Percentiles rank a stretch among this genome's conserved stretches.
Conservation (phyloP, 2,888 invertebrate genomes). For the Lycaena phlaeas region DNA sequence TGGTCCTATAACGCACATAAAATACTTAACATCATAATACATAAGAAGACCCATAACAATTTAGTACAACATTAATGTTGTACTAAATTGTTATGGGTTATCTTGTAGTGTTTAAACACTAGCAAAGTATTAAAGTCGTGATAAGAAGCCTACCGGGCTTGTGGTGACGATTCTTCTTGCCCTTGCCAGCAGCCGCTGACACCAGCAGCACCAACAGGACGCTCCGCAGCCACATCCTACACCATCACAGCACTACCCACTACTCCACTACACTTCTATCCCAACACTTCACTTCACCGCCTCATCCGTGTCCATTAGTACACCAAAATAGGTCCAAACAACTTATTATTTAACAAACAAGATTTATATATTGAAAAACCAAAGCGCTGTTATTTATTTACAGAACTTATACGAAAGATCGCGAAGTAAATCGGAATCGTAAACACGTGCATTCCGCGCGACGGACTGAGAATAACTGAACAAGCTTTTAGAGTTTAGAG, state of each 20-base stretch:
- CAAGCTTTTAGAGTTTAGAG: conserved; percentile 2
- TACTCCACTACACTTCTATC: conserved; percentile 15
- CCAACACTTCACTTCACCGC: conserved; percentile 20
- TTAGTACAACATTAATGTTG: too few species aligned
- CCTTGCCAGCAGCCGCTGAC: conserved; percentile 41
- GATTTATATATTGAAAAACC: neutral
- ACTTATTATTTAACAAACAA: neutral
- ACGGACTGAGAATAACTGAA: conserved; percentile 13
- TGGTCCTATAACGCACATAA: too few species aligned
- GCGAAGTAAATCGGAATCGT: conserved; percentile 1
- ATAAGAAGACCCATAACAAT: too few species aligned
- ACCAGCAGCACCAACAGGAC: conserved; percentile 40
- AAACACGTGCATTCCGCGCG: neutral
- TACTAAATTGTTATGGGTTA: too few species aligned
- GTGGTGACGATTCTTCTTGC: conserved; percentile 52
- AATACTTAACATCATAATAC: too few species aligned
- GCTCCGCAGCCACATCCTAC: conserved; percentile 43
- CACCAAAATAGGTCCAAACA: too few species aligned
- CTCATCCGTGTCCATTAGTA: neutral
- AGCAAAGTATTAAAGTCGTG: too few species aligned
- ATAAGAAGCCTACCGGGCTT: conserved; percentile 58
- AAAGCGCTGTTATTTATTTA: neutral
- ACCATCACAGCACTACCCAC: conserved; percentile 31
- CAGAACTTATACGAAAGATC: conserved; percentile 2
- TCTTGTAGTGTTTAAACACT: too few species aligned